phyloP scores from a whole-genome alignment of 2,888 invertebrate species.

The Tipula vernalis region DNA sequence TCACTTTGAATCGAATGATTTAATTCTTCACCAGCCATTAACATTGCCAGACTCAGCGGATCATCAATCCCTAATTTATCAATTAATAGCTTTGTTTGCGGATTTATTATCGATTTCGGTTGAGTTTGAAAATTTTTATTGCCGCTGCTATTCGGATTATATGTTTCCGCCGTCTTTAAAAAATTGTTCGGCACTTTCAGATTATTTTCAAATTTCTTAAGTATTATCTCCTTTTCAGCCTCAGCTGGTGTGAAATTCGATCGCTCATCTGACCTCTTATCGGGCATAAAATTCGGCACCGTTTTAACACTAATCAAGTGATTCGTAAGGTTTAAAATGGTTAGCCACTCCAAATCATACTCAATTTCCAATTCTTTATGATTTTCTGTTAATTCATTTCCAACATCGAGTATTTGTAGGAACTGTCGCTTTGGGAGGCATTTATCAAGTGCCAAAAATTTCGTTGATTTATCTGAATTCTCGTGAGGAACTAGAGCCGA shows the following conservation, averaged over 20 bases:
- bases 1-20: conserved; percentile 24
- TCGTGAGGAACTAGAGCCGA: conserved; percentile 73
- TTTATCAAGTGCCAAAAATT: conserved; percentile 92
- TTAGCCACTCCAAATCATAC: conserved; percentile 92
- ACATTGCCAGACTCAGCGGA: conserved; percentile 54
- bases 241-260: conserved; percentile 45
- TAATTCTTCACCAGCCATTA: conserved; percentile 37
- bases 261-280: conserved; percentile 51
- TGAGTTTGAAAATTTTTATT: conserved; percentile 28
- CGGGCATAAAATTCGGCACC: conserved; percentile 66
- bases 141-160: conserved; percentile 36
- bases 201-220: conserved; percentile 49
- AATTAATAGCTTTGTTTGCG: conserved; percentile 57
- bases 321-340: conserved; percentile 77
- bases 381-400: conserved; percentile 44
- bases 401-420: conserved; percentile 67
- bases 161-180: conserved; percentile 55
- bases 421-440: conserved; percentile 82
- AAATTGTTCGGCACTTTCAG: conserved; percentile 70
- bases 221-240: conserved; percentile 55
- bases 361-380: conserved; percentile 30
- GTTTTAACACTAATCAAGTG: conserved; percentile 67
- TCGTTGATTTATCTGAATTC: conserved; percentile 46
- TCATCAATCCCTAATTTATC: conserved; percentile 63
- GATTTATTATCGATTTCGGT: conserved; percentile 45